A percentile compares a stretch with the other conserved stretches of the same genome.
These are phyloP conservation scores for Sesamia inferens DNA, from an alignment of 2,888 invertebrate species.

Conservation along the genomic window DNA sequence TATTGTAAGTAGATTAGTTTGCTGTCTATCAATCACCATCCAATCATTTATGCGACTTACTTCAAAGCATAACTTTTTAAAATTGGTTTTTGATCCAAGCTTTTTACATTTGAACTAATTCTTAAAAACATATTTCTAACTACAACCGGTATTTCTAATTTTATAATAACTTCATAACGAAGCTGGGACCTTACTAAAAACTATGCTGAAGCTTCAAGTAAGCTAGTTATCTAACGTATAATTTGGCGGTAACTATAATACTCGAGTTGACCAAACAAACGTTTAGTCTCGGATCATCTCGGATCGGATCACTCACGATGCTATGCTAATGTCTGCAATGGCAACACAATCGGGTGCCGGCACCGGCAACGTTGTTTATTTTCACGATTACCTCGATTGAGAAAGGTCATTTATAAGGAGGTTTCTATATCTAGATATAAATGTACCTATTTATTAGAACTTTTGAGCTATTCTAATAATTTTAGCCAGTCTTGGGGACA, in stretches of 20 bases:
- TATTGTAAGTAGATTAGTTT: slow-evolving; percentile 1
- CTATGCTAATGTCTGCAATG: slow-evolving; percentile 39
- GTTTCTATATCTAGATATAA: neutral
- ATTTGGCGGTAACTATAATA: too few species aligned
- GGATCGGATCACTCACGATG: slow-evolving; percentile 27
- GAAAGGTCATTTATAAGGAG: slow-evolving; percentile 22
- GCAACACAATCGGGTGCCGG: slow-evolving; percentile 14
- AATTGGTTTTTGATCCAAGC: neutral
- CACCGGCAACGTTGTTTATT: slow-evolving; percentile 1
- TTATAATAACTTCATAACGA: neutral
- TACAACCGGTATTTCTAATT: neutral
- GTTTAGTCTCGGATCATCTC: too few species aligned
- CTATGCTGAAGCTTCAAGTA: neutral
- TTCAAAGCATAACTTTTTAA: too few species aligned
- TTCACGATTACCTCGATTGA: slow-evolving; percentile 27
- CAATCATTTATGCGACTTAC: too few species aligned
- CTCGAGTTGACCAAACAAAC: too few species aligned
- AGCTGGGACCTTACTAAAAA: neutral
- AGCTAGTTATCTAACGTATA: slow-evolving; percentile 8
- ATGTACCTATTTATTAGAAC: neutral
- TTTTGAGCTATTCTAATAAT: neutral
- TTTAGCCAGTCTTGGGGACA: neutral
- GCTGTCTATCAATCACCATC: neutral
- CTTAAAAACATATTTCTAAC: neutral
- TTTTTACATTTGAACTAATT: neutral